Base-by-base conservation (phyloP, 35 echinoderm and acorn worm genomes). In the Lytechinus pictus region DNA sequence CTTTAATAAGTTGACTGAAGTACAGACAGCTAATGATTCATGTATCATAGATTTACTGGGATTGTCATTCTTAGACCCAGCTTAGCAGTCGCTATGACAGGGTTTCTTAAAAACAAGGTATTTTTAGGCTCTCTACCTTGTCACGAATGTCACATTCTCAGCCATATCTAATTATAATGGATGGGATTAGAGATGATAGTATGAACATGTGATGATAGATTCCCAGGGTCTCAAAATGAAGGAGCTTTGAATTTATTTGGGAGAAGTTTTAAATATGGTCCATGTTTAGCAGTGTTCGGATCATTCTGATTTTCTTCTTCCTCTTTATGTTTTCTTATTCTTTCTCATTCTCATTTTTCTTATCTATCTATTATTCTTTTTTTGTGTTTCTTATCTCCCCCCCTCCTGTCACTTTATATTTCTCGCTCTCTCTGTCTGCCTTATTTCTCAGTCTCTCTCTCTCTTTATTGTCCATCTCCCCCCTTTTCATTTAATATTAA, bases 41-140 rank as follows among this genome's bases (percentile, higher is more conserved):
- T 57, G 53, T 53, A 92, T 92, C 91, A 54, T 53, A 66, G 60
- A 61, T 54, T 44, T 86, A 61, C 94, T 54, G 66, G 60, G 94
- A 95, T 86, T 86, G 86, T 61, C 94, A 95, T 61, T 71, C 86
- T 14, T 79, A 79, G 66, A 0, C 66, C 66, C 66, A 7, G 66
- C 21, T 79, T 4, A 24, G 19, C 66, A 79, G 66, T 79, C 66
- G 0, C 66, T 79, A 24, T 79, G 66, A 79, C 66, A 79, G 19
- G 66, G 66, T 16, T 79, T 79, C 66, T 79, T 79, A 79, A 79
- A 79, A 79, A 16, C 66, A 79, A 79, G 66, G 66, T 79, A 79
- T 79, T 79, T 79, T 79, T 79, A 79, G 66, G 12, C 66, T 44
- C 21, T n/a, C 5, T 79, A 16, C 66, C 66, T 79, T 79, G 66